phyloP scores from a whole-genome alignment of 2,113 vertebrate genomes.

The Anarrhichthys ocellatus region DNA sequence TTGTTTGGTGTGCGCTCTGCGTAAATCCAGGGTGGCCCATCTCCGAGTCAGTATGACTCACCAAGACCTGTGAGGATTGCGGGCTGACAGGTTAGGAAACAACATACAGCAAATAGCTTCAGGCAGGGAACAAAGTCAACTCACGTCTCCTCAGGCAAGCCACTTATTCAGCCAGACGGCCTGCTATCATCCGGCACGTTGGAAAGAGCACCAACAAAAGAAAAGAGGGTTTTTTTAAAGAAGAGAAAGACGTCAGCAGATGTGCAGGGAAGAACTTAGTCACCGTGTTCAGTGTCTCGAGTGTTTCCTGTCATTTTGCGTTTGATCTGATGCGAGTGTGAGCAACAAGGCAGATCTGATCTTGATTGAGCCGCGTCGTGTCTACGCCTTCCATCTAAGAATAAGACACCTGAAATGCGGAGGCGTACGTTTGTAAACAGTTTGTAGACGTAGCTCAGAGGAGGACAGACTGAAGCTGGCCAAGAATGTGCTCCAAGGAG shows the following conservation, averaged over 20 bases:
- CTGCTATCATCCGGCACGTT: conserved; percentile 28
- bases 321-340: conserved; percentile 10
- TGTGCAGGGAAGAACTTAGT: conserved; percentile 50
- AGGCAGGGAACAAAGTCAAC: conserved; percentile 69
- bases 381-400: conserved; percentile 30
- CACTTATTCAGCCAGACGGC: conserved; percentile 49
- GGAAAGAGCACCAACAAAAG: conserved; percentile 26
- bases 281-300: conserved; percentile 29
- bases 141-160: conserved; percentile 61
- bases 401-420: conserved; percentile 58
- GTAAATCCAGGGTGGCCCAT: conserved; percentile 64
- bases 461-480: conserved; percentile 58
- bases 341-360: conserved; percentile 26
- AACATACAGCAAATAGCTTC: conserved; percentile 63
- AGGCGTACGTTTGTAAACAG: conserved; percentile 66
- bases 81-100: conserved; percentile 78
- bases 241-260: conserved; percentile 13
- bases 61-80: conserved; percentile 70
- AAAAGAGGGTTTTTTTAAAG: neutral
- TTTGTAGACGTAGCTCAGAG: conserved; percentile 38
- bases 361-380: neutral
- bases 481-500: conserved; percentile 68
- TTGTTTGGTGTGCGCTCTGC: conserved; percentile 42
- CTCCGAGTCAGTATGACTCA: conserved; percentile 70
- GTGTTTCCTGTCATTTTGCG: conserved; percentile 28